Evolutionary conservation across 2,797 vertebrate genomes (phyloP), one percentile per base, ranked within the genome.

Genomic region (Onychomys arenicola): DNA sequence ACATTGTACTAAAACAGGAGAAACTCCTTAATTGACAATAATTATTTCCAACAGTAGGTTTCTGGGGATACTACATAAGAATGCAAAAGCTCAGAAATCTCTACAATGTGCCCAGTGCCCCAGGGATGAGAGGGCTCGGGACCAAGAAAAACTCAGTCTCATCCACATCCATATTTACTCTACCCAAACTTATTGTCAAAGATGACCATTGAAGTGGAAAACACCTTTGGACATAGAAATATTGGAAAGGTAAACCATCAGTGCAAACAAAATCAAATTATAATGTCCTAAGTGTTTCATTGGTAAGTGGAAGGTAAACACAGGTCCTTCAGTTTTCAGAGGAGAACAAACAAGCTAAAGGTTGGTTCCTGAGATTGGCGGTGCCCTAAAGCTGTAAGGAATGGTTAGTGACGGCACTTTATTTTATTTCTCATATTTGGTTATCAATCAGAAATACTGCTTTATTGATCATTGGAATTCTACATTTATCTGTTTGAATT

Each of bases 321-420:
- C 37, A n/a, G 59, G 29, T n/a, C 11, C 23, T 10, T 0, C 9
- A 32, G 11, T 13, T 46, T 93, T 49, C 71, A 88, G 65, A 92
- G 89, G 52, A 29, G 83, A 90, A 82, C 6, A 63, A 86, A n/a
- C 12, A 87, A 16, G 19, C 7, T 52, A 8, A 90, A 80, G 7
- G 13, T 19, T 71, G 34, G 25, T 49, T 92, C 40, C 32, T 87
- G 43, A 95, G 59, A 4, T 82, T 89, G 9, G 14, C 10, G 71
- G 37, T 77, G 63, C 7, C 76, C 25, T 89, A 77, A 76, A 40
- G 52, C 84, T 87, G 11, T 87, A 93, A 80, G 19, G 46, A 91
- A 91, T n/a, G 57, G 57, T 94, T 52, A 91, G 75, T 67, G 94
- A 89, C 40, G 80, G 21, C 2, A 84, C 32, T 76, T 89, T 77